Evolutionary conservation across 2,113 vertebrate species (phyloP), one percentile per base, ranked within the genome.

Genomic region (Chionis minor): DNA sequence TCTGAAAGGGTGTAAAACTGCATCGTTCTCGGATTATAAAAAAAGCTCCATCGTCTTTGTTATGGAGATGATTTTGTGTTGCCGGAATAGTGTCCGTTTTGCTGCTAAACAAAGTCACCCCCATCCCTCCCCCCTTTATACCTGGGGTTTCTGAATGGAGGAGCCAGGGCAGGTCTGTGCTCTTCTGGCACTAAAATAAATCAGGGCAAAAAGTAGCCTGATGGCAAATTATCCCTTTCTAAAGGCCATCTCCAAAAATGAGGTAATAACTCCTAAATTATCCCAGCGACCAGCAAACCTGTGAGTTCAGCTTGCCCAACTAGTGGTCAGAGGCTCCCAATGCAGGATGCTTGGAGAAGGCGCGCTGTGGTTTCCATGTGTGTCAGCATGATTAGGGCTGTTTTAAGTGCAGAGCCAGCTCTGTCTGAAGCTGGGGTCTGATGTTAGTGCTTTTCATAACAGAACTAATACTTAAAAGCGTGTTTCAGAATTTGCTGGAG

Each of bases 101-200:
- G 38, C 58, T 72, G 12, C 26, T 77, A 33, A 92, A 44, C 44
- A 23, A 14, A 6, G 4, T 44, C 14, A 9, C 59, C 6, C 10
- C 56, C 22, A 14, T 17, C 2, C 1, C 44, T 12, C 20, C 56
- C 20, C 5, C 18, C 38, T 19, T n/a, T 47, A 10, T 0, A 14
- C 1, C 2, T 8, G n/a, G 28, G 14, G 19, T 51, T 63, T 86
- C n/a, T 33, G 55, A 71, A 26, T 3, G 35, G 24, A 63, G 45
- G 49, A 82, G 12, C 28, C 35, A 4, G 38, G 78, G 22, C 52
- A 78, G 28, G 14, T 67, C 81, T 63, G 23, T 62, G 59, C 40
- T 52, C 23, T 85, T 79, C 23, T 42, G 55, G 55, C 52, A 51
- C 30, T 42, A 15, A 44, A 77, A 81, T 61, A 40, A 84, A 47